Conservation (phyloP, 1,140 invertebrate species). For the Homalodisca vitripennis region DNA sequence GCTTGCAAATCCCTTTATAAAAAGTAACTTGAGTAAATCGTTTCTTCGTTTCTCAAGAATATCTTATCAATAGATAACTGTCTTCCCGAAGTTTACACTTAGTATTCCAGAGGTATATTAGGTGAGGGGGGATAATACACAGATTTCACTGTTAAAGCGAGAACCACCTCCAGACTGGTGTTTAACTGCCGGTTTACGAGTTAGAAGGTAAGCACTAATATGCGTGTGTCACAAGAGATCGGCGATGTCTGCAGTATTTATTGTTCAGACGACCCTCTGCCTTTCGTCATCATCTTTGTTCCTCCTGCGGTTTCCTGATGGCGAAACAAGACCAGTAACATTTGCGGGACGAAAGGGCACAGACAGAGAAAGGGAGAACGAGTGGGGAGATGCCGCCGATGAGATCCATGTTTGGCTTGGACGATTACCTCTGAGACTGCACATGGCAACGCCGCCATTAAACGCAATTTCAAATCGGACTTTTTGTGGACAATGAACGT, state of each 20-base stretch:
- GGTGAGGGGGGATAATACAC: too few species aligned
- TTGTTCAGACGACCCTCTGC: background rate
- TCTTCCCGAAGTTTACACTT: too few species aligned
- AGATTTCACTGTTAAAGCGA: too few species aligned
- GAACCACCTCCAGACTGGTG: background rate
- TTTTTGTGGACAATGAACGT: background rate
- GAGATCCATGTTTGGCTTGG: background rate
- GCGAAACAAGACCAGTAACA: conserved; percentile 5
- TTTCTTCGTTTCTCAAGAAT: too few species aligned
- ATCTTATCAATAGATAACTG: too few species aligned
- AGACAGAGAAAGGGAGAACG: background rate
- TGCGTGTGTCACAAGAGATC: background rate
- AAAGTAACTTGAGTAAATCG: too few species aligned
- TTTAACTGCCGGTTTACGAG: background rate
- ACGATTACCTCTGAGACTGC: background rate
- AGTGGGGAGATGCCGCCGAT: background rate
- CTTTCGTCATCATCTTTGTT: background rate
- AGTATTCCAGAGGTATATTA: too few species aligned
- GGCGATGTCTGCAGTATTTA: too few species aligned
- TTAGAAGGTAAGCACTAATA: background rate
- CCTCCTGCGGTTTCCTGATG: background rate
- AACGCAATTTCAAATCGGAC: conserved; percentile 16
- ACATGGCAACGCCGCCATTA: background rate
- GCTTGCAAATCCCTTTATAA: too few species aligned
- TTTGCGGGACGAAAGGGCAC: conserved; percentile 19